Conservation (phyloP, 2,888 invertebrate species). For the Phanerotoma sp. region DNA sequence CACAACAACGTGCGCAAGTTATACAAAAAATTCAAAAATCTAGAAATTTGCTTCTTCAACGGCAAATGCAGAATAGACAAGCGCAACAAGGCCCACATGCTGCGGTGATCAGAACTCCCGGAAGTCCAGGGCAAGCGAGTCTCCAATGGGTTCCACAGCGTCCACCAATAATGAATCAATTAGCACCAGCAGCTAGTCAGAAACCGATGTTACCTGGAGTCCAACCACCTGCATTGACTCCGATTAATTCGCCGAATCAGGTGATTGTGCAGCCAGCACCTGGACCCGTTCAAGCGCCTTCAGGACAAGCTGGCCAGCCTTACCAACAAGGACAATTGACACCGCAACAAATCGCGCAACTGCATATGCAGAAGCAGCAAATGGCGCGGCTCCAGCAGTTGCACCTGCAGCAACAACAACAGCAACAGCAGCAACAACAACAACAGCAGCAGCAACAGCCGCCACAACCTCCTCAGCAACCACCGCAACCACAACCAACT, state of each 20-base stretch:
- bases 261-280: slow-evolving; percentile 31
- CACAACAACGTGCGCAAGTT: slow-evolving; percentile 76
- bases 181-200: slow-evolving; percentile 50
- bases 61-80: slow-evolving; percentile 63
- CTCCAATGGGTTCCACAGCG: slow-evolving; percentile 60
- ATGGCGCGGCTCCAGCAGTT: slow-evolving; percentile 46
- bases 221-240: slow-evolving; percentile 52
- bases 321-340: slow-evolving; percentile 54
- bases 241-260: slow-evolving; percentile 46
- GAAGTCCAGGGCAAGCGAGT: slow-evolving; percentile 63
- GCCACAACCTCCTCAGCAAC: slow-evolving; percentile 62
- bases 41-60: slow-evolving; percentile 61
- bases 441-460: slow-evolving; percentile 63
- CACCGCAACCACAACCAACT: slow-evolving; percentile 67
- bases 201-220: slow-evolving; percentile 52
- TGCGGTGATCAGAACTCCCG: slow-evolving; percentile 69
- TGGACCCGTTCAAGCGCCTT: slow-evolving; percentile 35
- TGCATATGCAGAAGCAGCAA: slow-evolving; percentile 58
- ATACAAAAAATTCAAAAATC: slow-evolving; percentile 75
- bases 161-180: slow-evolving; percentile 62
- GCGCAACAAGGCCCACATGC: slow-evolving; percentile 65
- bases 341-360: slow-evolving; percentile 58
- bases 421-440: slow-evolving; percentile 64
- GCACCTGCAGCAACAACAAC: slow-evolving; percentile 53
- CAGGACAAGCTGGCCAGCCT: slow-evolving; percentile 42